Percentiles rank a stretch among this genome's conserved stretches.
These are phyloP conservation scores for Andrena chrysosceles DNA, from an alignment of 2,888 invertebrate species.

Conservation along the genomic window DNA sequence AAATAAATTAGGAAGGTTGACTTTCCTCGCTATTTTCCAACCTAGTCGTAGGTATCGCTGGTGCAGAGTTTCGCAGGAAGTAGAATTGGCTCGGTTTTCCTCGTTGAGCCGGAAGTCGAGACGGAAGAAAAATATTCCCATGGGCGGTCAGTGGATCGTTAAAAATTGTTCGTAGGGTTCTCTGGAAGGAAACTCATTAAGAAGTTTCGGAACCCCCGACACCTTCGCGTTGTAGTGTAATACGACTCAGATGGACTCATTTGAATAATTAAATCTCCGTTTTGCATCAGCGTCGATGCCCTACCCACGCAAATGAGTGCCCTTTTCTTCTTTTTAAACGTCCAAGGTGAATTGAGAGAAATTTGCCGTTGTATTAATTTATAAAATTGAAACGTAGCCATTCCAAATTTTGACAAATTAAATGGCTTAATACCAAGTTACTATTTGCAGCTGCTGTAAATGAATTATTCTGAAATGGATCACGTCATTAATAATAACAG, in stretches of 20 bases:
- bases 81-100: background rate
- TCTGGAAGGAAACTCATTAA: slow-evolving; percentile 24
- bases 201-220: slow-evolving; percentile 25
- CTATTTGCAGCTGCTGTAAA: too few species aligned
- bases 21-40: background rate
- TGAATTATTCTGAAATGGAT: too few species aligned
- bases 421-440: too few species aligned
- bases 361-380: background rate
- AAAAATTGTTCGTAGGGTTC: slow-evolving; percentile 11
- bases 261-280: slow-evolving; percentile 37
- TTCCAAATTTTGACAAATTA: too few species aligned
- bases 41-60: background rate
- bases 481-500: too few species aligned
- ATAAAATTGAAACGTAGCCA: too few species aligned
- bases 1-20: background rate
- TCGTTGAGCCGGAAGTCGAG: background rate
- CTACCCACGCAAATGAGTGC: background rate
- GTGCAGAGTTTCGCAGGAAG: slow-evolving; percentile 5
- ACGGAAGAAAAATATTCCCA: background rate
- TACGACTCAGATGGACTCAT: slow-evolving; percentile 32
- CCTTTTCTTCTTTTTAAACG: background rate
- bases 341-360: background rate
- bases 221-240: slow-evolving; percentile 14
- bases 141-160: background rate
- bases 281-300: background rate